Conservation (phyloP, 2,113 vertebrate genomes). For the Perca schrenkii region DNA sequence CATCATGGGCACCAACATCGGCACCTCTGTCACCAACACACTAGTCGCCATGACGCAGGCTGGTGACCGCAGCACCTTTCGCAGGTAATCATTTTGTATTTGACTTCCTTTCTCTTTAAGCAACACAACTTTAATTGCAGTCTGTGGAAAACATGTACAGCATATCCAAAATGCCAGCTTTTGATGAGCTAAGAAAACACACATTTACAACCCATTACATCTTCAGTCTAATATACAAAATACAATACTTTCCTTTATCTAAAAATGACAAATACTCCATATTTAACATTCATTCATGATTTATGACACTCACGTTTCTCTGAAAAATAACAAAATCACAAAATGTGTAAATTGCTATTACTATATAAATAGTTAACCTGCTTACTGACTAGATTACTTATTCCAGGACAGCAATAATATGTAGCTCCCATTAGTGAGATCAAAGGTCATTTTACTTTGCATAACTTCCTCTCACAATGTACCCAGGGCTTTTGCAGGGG, state of each 20-base stretch:
- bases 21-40: constrained; percentile 97
- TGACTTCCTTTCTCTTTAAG: constrained; percentile 2
- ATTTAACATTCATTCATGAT: neutral
- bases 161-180: neutral
- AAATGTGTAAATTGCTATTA: neutral
- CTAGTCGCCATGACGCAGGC: constrained; percentile 95
- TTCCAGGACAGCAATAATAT: neutral
- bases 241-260: neutral
- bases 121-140: neutral
- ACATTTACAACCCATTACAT: neutral
- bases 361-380: neutral
- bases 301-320: neutral
- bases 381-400: neutral
- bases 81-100: constrained; percentile 85
- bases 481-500: constrained; percentile 93
- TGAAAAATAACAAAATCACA: neutral
- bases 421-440: neutral
- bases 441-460: neutral
- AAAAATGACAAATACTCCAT: neutral
- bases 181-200: neutral
- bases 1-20: constrained; percentile 98
- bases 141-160: neutral
- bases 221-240: neutral
- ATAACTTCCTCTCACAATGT: neutral
- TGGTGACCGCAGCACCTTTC: constrained; percentile 91